Base-by-base conservation (phyloP, 2,888 invertebrate species). In the Mesopsocus fuscifrons region DNA sequence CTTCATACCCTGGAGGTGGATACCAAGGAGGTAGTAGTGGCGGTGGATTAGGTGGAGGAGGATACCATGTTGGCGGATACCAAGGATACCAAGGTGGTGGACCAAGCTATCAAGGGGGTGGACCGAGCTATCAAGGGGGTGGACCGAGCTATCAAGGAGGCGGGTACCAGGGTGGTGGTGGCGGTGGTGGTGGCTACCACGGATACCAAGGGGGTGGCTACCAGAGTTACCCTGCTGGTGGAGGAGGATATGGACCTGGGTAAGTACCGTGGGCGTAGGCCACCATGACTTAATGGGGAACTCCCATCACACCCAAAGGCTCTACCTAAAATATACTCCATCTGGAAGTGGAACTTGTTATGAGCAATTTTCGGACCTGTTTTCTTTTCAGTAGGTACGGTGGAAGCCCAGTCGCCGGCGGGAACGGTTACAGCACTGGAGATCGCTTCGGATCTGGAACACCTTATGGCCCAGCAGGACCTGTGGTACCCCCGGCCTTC, bases 181-280 rank as follows among this genome's bases (percentile, higher is more conserved):
- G 62, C 32, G 60, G 59, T 41, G 54, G 61, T 2, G 60, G 58
- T 47, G 49, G 47, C 26, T 60, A 58, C 20, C 54, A 58, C n/a
- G 62, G 52, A 17, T 50, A 52, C 42, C 45, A 50, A 30, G 52
- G 53, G 34, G 48, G 49, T 13, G 52, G 52, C 44, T 45, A 50
- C 23, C 52, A 52, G 34, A 48, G 49, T 13, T 51, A 52, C 57
- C 41, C 65, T 53, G 50, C 49, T 44, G 52, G 48, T 38, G 41
- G 42, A 34, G 44, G 46, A 41, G 47, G 48, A 21, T 32, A 41
- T 34, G 41, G 44, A n/a, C n/a, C n/a, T n/a, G n/a, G n/a, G n/a
- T n/a, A n/a, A n/a, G n/a, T n/a, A n/a, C n/a, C n/a, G 44, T 38
- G 41, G 17, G 26, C 33, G 16, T 41, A 41, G 13, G 22, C 41